A percentile compares a stretch with the other conserved stretches of the same genome.
phyloP scores from a whole-genome alignment of 2,113 vertebrate species.

The Formicarius rufipectus region DNA sequence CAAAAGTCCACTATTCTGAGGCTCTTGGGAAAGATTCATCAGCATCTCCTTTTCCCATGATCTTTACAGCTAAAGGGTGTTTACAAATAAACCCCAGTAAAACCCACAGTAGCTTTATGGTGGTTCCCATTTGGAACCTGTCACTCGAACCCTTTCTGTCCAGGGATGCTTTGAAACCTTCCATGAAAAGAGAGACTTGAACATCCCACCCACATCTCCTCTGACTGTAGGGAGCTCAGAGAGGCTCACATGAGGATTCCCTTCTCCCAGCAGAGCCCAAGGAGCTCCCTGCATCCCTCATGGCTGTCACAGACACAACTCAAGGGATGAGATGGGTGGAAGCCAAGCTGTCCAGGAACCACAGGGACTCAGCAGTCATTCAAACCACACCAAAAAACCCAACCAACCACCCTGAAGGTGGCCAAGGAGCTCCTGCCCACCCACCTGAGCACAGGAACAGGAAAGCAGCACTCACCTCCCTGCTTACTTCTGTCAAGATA shows the following conservation, averaged over 20 bases:
- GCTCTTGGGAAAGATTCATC: neutral
- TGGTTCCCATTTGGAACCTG: neutral
- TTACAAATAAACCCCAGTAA: neutral
- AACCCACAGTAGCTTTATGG: neutral
- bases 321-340: neutral
- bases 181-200: neutral
- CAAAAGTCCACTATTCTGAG: neutral
- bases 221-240: neutral
- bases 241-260: accelerated
- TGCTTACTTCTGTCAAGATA: constrained; percentile 92
- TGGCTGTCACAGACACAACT: neutral
- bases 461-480: constrained; percentile 85
- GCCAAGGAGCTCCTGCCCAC: neutral
- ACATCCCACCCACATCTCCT: neutral
- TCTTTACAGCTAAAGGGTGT: neutral
- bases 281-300: neutral
- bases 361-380: neutral
- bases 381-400: neutral
- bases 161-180: neutral
- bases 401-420: neutral
- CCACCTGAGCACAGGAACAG: neutral
- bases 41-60: neutral
- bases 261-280: neutral
- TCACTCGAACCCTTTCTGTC: neutral
- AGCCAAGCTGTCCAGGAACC: neutral